Evolutionary conservation across 2,113 vertebrate genomes (phyloP), one percentile per base, ranked within the genome.

Genomic region (Abramis brama): DNA sequence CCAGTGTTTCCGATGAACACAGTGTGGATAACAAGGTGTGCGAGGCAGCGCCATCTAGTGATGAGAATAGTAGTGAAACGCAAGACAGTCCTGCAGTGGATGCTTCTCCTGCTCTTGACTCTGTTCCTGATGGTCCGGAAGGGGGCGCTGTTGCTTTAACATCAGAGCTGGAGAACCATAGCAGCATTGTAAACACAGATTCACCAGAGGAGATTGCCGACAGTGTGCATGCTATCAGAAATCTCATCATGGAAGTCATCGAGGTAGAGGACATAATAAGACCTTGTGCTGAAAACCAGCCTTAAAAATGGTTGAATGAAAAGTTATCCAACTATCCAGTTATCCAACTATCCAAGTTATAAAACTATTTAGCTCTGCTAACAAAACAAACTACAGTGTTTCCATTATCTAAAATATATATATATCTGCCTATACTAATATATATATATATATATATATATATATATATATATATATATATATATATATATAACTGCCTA

Each of bases 161-260:
- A n/a, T 74, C 87, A 25, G 74, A 81, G 21, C 71, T n/a, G 23
- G 75, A 64, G 33, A 17, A 36, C 45, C 23, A 84, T 47, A 25
- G 15, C 15, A 19, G 0, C 4, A 36, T 6, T 13, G 83, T 19
- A 1, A 21, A 12, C 47, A 45, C 50, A 19, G 80, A 78, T 30
- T 66, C 83, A 36, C 23, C 36, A 81, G 86, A 87, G 43, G 89
- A 33, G 13, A 84, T 47, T 19, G 1, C 85, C 77, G 93, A 84
- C 88, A 87, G 91, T 2, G 88, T 94, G 82, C 47, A 88, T 1
- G 17, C 66, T 36, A 93, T 94, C 87, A 91, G 93, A 87, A 89
- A 90, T 2, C 92, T 94, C 4, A 92, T 93, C 87, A 87, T 79
- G n/a, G 93, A 94, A 89, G 62, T 92, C 43, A 91, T 73, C 25